Conservation (phyloP, 2,797 vertebrate genomes). For the Myioborus miniatus region DNA sequence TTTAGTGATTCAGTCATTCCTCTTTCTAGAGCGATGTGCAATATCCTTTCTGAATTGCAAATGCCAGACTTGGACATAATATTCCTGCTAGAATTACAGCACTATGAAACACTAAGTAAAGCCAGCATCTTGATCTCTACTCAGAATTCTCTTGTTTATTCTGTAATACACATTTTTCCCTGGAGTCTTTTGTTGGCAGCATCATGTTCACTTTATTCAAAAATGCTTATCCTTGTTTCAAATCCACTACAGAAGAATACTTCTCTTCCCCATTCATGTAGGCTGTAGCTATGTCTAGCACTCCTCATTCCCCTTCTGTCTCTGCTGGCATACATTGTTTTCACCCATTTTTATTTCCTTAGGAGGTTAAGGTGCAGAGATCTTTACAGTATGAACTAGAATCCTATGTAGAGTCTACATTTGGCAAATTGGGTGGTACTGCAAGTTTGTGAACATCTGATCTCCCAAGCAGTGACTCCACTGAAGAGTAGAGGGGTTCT, state of each 20-base stretch:
- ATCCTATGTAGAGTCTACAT: rapidly evolving
- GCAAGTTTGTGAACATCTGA: neutral
- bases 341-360: neutral
- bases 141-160: neutral
- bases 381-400: neutral
- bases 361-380: neutral
- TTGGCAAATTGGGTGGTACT: neutral
- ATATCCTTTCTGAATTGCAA: neutral
- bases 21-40: neutral
- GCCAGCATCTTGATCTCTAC: neutral
- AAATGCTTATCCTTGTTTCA: neutral
- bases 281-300: neutral
- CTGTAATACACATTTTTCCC: neutral
- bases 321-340: neutral
- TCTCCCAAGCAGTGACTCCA: neutral
- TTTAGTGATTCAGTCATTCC: neutral
- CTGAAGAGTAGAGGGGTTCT: neutral
- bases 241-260: neutral
- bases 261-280: neutral
- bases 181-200: neutral
- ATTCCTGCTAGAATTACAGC: neutral
- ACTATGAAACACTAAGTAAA: neutral
- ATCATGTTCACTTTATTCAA: neutral
- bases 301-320: neutral
- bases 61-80: neutral